Base-by-base conservation (phyloP, 2,888 invertebrate species). In the Cosmorhoe ocellata region DNA sequence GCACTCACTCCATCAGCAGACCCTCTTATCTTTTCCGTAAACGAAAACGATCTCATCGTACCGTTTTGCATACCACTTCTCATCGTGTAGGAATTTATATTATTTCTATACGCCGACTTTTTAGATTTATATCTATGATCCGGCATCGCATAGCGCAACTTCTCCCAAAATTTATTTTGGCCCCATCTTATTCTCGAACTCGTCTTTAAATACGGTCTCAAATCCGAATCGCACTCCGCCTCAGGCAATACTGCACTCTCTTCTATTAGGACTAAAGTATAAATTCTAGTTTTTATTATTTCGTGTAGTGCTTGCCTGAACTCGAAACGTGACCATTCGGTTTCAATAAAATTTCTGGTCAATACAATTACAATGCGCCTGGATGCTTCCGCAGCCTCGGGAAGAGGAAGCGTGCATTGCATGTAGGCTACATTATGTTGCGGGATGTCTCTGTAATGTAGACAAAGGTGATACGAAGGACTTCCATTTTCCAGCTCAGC, bases 111-210 rank as follows among this genome's bases (percentile, higher is more conserved):
- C 68, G 94, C 92, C 58, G 85, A 76, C n/a, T 84, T 77, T 70
- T 87, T 85, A 26, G 77, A 70, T 71, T 81, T 85, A 63, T 71
- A 76, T 63, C 80, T 92, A 63, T 93, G 93, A 70, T 95, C 94
- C 22, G 97, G 97, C 93, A 98, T 94, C 54, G 96, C 95, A 78
- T 96, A 97, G 60, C 95, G 93, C 59, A 98, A 89, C 74, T 96
- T 95, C 75, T 97, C 97, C 98, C 98, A 98, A 91, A 98, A 98
- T 74, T 97, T 93, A 69, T 95, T 95, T 81, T 98, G 97, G 67
- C 95, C 96, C 94, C 96, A 96, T 66, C 94, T 92, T 63, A 98
- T 92, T 53, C 96, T 92, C 44, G 96, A 95, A 73, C 96, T 94
- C 33, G 96, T 96, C 81, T 97, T 95, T 51, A 98, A 91, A 78